Base-by-base conservation (phyloP, 2,113 vertebrate genomes). In the Scomber colias region DNA sequence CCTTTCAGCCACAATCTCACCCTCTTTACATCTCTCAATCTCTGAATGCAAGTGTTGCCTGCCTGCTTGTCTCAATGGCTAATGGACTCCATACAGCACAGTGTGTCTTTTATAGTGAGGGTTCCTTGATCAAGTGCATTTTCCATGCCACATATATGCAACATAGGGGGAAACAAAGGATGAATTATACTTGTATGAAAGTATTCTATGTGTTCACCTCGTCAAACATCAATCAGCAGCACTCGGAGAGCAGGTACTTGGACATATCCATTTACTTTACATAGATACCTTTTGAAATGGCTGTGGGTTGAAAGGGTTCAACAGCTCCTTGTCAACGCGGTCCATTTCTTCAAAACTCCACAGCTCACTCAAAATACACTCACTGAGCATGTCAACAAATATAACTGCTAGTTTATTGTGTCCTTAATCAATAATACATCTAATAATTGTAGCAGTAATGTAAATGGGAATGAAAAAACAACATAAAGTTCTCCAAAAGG, bases 1-100 rank as follows among this genome's bases (percentile, higher is more conserved):
- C 91, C 87, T 90, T 91, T 82, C 82, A 84, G 53, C 79, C 77
- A 79, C 90, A 81, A 70, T 84, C 72, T 81, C 56, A 21, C 50
- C 76, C 74, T 72, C 78, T 79, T 88, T 77, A 27, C 85, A 78
- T 88, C 79, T 71, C 73, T 86, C 82, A 85, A 79, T 89, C 82
- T 89, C 55, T 19, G 55, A 77, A 80, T 27, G 53, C 77, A 46
- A 75, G 82, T 51, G 65, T 79, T 55, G 44, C 77, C 69, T 84
- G 21, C 70, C 61, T 17, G 71, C 84, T 85, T 55, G 55, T 83
- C 82, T 79, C 77, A 8, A 12, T 31, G 79, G 71, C 89, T 92
- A 89, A 93, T 88, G 85, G 87, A 83, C 79, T 82, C 68, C 66
- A 83, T 59, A 51, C 59, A 79, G 53, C 56, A 3, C 16, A 2